Evolutionary conservation across 2,888 invertebrate species (phyloP).

Genomic region (Drosophila ustulata): DNA sequence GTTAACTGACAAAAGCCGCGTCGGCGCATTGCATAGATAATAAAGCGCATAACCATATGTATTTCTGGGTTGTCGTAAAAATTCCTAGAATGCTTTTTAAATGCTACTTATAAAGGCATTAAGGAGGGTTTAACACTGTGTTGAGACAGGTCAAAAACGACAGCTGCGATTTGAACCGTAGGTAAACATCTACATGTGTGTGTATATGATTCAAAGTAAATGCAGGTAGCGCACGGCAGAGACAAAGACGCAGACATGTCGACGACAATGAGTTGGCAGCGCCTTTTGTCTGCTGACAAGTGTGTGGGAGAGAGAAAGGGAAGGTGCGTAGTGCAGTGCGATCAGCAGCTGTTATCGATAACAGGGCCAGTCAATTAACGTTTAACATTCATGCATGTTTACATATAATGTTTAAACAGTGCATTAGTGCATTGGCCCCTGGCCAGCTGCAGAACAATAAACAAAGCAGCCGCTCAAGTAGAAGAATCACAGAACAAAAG

Average conservation of each 20-base stretch:
- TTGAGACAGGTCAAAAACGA: slow-evolving; percentile 63
- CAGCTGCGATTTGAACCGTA: slow-evolving; percentile 38
- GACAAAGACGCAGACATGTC: slow-evolving; percentile 52
- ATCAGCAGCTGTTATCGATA: slow-evolving; percentile 43
- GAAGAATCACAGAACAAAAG: slow-evolving; percentile 37
- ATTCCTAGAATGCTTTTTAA: slow-evolving; percentile 52
- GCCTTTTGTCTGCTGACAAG: slow-evolving; percentile 47
- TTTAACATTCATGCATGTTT: slow-evolving; percentile 34
- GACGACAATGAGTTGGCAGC: slow-evolving; percentile 51
- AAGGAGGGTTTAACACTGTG: slow-evolving; percentile 39
- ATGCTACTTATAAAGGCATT: slow-evolving; percentile 35
- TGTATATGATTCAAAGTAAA: slow-evolving; percentile 31
- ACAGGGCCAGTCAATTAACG: slow-evolving; percentile 32
- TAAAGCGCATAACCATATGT: slow-evolving; percentile 14
- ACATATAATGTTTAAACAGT: slow-evolving; percentile 39
- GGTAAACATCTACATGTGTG: not conserved
- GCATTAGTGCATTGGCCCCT: slow-evolving; percentile 60
- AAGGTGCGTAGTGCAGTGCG: slow-evolving; percentile 19
- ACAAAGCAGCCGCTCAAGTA: slow-evolving; percentile 48
- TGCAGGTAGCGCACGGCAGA: slow-evolving; percentile 48
- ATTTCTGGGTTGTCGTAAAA: slow-evolving; percentile 16
- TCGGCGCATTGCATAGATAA: slow-evolving; percentile 31
- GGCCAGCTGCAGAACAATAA: slow-evolving; percentile 47
- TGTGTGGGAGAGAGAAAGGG: slow-evolving; percentile 15
- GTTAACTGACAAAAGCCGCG: slow-evolving; percentile 22